Evolutionary conservation across 2,113 vertebrate species (phyloP).

Genomic region (Ifrita kowaldi): DNA sequence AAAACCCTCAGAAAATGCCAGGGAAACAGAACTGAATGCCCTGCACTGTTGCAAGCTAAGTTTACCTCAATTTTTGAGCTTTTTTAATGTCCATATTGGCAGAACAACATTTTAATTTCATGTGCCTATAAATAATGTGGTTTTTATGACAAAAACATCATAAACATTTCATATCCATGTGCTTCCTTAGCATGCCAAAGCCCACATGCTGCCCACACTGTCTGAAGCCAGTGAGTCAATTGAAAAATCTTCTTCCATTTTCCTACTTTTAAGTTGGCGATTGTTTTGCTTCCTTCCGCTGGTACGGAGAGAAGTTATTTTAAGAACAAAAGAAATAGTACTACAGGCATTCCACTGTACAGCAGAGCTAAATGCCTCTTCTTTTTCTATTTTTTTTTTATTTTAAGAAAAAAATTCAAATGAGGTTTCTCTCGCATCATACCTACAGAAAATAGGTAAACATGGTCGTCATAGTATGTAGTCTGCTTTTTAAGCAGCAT

Average conservation of each 20-base stretch:
- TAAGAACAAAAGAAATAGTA: not conserved
- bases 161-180: not conserved
- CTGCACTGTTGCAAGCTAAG: not conserved
- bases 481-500: not conserved
- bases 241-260: not conserved
- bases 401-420: not conserved
- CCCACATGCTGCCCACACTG: not conserved
- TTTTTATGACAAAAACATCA: not conserved
- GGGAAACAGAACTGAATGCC: not conserved
- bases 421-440: not conserved
- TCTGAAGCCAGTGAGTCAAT: not conserved
- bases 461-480: not conserved
- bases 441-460: not conserved
- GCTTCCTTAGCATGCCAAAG: not conserved
- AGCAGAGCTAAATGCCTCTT: not conserved
- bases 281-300: not conserved
- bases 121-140: not conserved
- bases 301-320: not conserved
- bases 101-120: conserved; percentile 14
- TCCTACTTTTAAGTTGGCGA: not conserved
- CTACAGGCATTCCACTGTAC: not conserved
- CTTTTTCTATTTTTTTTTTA: not conserved
- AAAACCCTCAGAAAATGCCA: not conserved
- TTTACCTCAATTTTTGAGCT: not conserved
- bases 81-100: not conserved